Percentiles rank a stretch among this genome's conserved stretches.
Evolutionary conservation across 2,113 vertebrate genomes (phyloP).

Genomic region (Macrotis lagotis): DNA sequence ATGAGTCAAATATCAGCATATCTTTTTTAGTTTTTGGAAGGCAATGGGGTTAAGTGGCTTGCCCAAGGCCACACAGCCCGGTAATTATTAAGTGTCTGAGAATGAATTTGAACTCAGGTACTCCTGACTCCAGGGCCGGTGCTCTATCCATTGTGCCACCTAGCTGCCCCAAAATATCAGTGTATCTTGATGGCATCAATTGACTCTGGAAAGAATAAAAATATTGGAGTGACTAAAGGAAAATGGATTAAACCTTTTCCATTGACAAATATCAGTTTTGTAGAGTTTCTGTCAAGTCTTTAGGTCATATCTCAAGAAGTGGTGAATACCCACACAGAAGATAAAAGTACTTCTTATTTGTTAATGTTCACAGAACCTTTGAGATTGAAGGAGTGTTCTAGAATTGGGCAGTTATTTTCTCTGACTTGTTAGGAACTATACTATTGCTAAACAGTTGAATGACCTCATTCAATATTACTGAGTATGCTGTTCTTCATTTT

Average conservation of each 20-base stretch:
- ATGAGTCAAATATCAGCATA: background rate
- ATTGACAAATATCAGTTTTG: background rate
- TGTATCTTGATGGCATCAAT: background rate
- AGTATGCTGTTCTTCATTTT: background rate
- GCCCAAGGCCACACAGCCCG: no score
- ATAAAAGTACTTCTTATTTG: background rate
- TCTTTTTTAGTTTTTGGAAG: no score
- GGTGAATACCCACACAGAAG: background rate
- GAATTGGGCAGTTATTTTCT: background rate
- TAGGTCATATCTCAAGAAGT: background rate
- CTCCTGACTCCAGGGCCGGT: no score
- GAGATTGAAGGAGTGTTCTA: background rate
- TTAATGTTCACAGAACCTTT: background rate
- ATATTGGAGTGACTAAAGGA: background rate
- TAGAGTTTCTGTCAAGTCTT: background rate
- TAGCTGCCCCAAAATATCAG: no score
- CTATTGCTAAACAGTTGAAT: background rate
- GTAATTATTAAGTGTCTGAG: no score
- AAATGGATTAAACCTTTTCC: background rate
- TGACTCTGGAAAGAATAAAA: background rate
- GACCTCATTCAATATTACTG: background rate
- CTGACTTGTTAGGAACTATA: background rate
- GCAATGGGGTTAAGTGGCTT: no score
- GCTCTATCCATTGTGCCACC: no score
- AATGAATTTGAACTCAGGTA: no score